Evolutionary conservation across 1,140 invertebrate species (phyloP), one percentile per base, ranked within the genome.

Genomic region (Pissodes strobi): DNA sequence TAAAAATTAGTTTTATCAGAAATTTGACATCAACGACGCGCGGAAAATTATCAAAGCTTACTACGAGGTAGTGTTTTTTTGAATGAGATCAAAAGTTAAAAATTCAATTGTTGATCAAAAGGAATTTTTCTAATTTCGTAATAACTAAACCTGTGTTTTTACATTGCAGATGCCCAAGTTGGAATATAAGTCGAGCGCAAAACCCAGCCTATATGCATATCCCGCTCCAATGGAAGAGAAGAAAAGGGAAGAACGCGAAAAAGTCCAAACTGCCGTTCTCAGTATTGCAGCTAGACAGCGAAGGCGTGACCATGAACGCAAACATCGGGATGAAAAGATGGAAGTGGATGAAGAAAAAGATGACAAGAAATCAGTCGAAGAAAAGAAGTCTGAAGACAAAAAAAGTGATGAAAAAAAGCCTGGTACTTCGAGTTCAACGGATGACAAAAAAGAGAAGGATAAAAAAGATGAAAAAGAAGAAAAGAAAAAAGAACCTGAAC

Each of bases 161-260:
- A 25, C 52, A 17, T 78, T 78, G 1, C 71, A 88, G 82, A 99
- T 99, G 95, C 97, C 97, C 1, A 95, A 96, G 77, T 79, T 98
- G 61, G 93, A 97, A 73, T 86, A 96, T 45, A 89, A 88, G 67
- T 99, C 95, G 0, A 95, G 94, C 77, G 93, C 94, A 0, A 93
- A 94, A 72, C 95, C 97, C 13, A 97, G 94, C 1, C 82, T 91
- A 2, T 99, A 95, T 78, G 97, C 95, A 0, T 99, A 99, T 79
- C 97, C 97, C 5, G 92, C 97, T 15, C 89, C 95, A 0, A 80
- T 99, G 17, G 97, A 99, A 82, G 96, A 99, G 75, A 98, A 98
- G 81, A 98, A 98, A 80, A 92, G 95, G 41, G 95, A 98, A 75
- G 94, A 98, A 78, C 86, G 93, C 6, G 95, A 98, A 74, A 93